phyloP scores from a whole-genome alignment of 2,113 vertebrate species.

The Lagenorhynchus albirostris region DNA sequence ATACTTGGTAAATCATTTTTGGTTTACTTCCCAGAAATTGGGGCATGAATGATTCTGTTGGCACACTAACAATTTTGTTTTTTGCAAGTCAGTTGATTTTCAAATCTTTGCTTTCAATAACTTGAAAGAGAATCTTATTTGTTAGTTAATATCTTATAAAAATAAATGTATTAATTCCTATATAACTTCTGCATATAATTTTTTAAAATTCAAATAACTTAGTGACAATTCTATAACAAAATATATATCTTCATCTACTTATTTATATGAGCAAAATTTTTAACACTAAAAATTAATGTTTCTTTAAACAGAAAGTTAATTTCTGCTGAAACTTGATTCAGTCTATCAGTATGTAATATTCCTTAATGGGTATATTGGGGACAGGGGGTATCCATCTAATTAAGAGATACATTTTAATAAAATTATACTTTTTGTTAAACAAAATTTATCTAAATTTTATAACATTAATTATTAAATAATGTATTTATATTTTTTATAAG shows the following conservation, averaged over 20 bases:
- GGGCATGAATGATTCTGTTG: neutral
- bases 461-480: neutral
- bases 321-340: neutral
- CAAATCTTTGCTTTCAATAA: neutral
- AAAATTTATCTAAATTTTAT: neutral
- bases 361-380: neutral
- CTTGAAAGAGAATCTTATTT: neutral
- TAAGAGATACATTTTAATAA: neutral
- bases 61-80: neutral
- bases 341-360: neutral
- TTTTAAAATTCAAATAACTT: neutral
- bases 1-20: neutral
- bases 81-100: neutral
- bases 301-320: neutral
- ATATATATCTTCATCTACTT: neutral
- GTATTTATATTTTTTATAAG: neutral
- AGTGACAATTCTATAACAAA: neutral
- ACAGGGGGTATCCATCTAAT: neutral
- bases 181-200: neutral
- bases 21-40: neutral
- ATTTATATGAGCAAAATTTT: neutral
- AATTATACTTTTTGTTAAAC: neutral
- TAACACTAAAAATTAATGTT: neutral
- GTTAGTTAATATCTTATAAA: neutral
- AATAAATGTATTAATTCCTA: neutral